phyloP scores from a whole-genome alignment of 2,888 invertebrate genomes.

The Xestia c-nigrum region DNA sequence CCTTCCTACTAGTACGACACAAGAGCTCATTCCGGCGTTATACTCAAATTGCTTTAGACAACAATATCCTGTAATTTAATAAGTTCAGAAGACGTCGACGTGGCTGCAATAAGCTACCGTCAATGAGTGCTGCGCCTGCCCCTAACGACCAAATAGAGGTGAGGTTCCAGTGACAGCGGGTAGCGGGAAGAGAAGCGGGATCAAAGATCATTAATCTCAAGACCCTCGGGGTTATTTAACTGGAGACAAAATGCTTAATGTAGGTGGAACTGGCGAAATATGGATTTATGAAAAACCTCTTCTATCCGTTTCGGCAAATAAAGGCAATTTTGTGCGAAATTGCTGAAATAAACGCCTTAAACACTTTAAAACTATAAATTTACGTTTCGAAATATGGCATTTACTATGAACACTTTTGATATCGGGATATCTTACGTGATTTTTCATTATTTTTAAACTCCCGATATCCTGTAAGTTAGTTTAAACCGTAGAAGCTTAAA shows the following conservation, averaged over 20 bases:
- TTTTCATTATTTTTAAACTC: too few relatives aligned
- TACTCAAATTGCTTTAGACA: conserved; percentile 78
- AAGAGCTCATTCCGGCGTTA: conserved; percentile 44
- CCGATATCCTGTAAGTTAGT: too few relatives aligned
- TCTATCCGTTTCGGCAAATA: too few relatives aligned
- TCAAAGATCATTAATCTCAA: neutral
- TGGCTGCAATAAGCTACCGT: conserved; percentile 80
- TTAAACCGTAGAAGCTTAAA: too few relatives aligned
- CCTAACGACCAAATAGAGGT: conserved; percentile 66
- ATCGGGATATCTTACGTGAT: too few relatives aligned
- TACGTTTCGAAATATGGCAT: too few relatives aligned
- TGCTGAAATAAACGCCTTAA: neutral
- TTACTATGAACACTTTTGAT: too few relatives aligned
- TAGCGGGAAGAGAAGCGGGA: neutral
- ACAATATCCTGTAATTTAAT: conserved; percentile 87
- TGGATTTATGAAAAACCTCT: neutral
- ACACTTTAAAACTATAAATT: too few relatives aligned
- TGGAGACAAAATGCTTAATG: neutral
- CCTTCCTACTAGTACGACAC: neutral
- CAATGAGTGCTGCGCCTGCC: conserved; percentile 69
- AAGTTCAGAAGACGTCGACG: conserved; percentile 76
- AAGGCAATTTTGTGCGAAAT: neutral
- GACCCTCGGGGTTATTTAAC: neutral
- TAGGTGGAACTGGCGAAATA: neutral
- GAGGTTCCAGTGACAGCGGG: conserved; percentile 44